Evolutionary conservation across 2,113 vertebrate genomes (phyloP), one percentile per base, ranked within the genome.

Genomic region (Potamarius usumacintae): DNA sequence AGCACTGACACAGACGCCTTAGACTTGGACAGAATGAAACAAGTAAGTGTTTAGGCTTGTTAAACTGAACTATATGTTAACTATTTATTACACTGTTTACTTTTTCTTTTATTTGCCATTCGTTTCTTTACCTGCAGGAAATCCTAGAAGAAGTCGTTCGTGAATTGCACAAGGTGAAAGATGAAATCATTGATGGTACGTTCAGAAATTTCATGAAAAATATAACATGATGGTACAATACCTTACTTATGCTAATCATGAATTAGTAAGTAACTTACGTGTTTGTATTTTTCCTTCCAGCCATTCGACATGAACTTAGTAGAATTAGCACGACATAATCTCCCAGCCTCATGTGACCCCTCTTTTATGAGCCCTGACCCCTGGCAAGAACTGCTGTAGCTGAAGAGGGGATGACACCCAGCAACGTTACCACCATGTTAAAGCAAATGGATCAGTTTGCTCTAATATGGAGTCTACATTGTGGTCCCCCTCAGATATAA

Each of bases 281-380:
- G 7, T 81, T 58, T 84, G 30, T 69, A 7, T 71, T 60, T 69
- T 78, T 42, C 86, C 65, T 92, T 89, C 27, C 92, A 99, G 98
- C 98, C 95, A 97, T 99, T 97, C 97, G 97, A 97, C 96, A 99
- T 94, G 98, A 99, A 96, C 96, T 99, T 94, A 98, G 97, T 92
- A 96, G 98, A 92, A 94, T 99, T 94, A 99, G 98, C 95, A 99
- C 97, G 90, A 98, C 98, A 93, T 99, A 99, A 96, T 94, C 92
- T 91, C 88, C 80, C 53, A 76, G 90, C 90, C 85, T 81, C 42
- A 86, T 69, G 79, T 69, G 88, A 91, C 74, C 89, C 92, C 89
- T 89, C 91, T 89, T 89, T 91, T 90, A 63, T 63, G 84, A 63
- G 77, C 92, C 91, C 86, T 90, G 86, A 88, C 76, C 90, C 90